Base-by-base conservation (phyloP, 2,113 vertebrate species). In the Pelmatolapia mariae region DNA sequence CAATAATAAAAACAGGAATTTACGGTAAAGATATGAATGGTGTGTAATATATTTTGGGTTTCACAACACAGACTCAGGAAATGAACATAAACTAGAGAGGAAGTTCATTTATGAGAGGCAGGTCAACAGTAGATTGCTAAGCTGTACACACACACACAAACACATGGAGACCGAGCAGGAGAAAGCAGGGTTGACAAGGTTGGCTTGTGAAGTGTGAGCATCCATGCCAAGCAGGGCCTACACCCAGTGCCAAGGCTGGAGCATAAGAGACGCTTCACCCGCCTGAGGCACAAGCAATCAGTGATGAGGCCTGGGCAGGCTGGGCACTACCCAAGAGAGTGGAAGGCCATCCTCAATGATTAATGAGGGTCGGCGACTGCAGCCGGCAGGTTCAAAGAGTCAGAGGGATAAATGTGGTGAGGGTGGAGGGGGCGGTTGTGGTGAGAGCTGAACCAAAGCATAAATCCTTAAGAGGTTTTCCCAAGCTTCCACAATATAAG, bases 231-330 rank as follows among this genome's bases (percentile, higher is more conserved):
- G 78, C 89, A 85, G 90, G 29, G 24, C 63, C 50, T 2, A 36
- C 61, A 38, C 79, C 19, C 56, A 7, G 89, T 90, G 93, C 89
- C 94, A 93, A 86, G 84, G 80, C 92, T 73, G 83, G 87, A 91
- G 86, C 85, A 83, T 86, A 92, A 90, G 89, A 90, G 68, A 88
- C 82, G 86, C 93, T 90, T 88, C 54, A 88, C 86, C 87, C 73
- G 84, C 86, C 91, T 22, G 76, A 33, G 89, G 87, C 88, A n/a
- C 54, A 85, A 90, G 86, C 88, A 88, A 45, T 66, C 86, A 40
- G 16, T 5, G 83, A 40, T 10, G 86, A 73, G 80, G 79, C 76
- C 85, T 8, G 68, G 54, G 71, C 83, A 85, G 80, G 71, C 86
- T 86, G 87, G 91, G 86, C 87, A 57, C 91, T 85, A 85, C 85